Conservation (phyloP, 2,888 invertebrate genomes). For the Noctua janthe region DNA sequence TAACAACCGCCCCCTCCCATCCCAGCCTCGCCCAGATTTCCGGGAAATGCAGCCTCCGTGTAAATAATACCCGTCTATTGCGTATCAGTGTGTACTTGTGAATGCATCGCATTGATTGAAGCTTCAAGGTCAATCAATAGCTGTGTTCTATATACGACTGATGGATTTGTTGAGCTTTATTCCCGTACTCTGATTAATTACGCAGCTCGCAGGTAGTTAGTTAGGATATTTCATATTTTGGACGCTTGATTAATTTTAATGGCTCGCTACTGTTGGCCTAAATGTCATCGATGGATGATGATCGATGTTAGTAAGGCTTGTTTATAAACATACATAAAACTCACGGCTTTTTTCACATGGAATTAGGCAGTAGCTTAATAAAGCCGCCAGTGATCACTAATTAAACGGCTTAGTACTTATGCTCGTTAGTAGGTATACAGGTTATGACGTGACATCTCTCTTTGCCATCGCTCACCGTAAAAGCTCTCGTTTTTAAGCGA, state of each 20-base stretch:
- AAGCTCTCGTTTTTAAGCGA: not conserved
- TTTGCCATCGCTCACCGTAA: not conserved
- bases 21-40: not conserved
- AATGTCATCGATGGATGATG: too few species aligned
- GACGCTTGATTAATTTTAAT: not conserved
- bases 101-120: constrained; percentile 34
- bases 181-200: not conserved
- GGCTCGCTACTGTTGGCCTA: not conserved
- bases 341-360: not conserved
- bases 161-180: not conserved
- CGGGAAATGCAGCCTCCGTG: constrained; percentile 14
- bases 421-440: not conserved
- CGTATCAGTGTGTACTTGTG: not conserved
- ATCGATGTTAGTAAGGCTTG: too few species aligned
- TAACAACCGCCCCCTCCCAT: not conserved
- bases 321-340: not conserved
- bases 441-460: not conserved
- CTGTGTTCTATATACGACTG: not conserved
- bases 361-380: not conserved
- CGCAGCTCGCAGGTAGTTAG: not conserved
- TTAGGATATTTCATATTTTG: not conserved
- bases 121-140: constrained; percentile 15
- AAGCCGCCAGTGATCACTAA: not conserved
- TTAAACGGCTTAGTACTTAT: not conserved
- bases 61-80: constrained; percentile 1